These are phyloP conservation scores for Nanger granti DNA, from an alignment of 2,113 vertebrate species.

Conservation along the genomic window DNA sequence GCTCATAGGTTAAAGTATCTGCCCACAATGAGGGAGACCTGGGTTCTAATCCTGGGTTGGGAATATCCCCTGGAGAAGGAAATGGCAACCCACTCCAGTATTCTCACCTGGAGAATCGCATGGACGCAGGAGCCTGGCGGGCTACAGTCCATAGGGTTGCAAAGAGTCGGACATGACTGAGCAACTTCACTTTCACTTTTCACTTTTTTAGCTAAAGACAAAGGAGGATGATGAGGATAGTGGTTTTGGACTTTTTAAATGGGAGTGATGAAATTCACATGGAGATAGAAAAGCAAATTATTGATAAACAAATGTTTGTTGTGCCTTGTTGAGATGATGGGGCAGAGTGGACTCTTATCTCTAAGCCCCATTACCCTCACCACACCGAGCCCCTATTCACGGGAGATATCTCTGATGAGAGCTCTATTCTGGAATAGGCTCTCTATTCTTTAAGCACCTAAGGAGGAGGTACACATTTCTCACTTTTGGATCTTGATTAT, in stretches of 20 bases:
- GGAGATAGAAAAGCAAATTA: not conserved
- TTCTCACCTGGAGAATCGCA: too few relatives aligned
- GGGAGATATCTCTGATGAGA: not conserved
- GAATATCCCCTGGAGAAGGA: too few relatives aligned
- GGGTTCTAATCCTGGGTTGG: too few relatives aligned
- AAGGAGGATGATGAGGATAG: not conserved
- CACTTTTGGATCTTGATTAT: not conserved
- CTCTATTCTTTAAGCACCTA: not conserved
- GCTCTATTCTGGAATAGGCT: not conserved
- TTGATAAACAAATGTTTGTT: not conserved
- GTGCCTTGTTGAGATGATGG: not conserved
- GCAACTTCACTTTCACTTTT: too few relatives aligned
- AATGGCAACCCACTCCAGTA: too few relatives aligned
- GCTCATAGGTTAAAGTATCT: too few relatives aligned
- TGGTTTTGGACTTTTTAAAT: not conserved
- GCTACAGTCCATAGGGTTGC: too few relatives aligned
- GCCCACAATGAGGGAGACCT: rapidly evolving
- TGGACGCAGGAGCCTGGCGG: too few relatives aligned
- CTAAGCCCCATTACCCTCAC: not conserved
- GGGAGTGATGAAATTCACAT: not conserved
- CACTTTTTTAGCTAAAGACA: not conserved
- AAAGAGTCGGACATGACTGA: too few relatives aligned
- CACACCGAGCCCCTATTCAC: not conserved
- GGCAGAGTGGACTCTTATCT: not conserved
- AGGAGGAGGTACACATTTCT: not conserved